These are phyloP conservation scores for Parthenolecanium corni DNA, from an alignment of 2,888 invertebrate genomes.

Conservation along the genomic window DNA sequence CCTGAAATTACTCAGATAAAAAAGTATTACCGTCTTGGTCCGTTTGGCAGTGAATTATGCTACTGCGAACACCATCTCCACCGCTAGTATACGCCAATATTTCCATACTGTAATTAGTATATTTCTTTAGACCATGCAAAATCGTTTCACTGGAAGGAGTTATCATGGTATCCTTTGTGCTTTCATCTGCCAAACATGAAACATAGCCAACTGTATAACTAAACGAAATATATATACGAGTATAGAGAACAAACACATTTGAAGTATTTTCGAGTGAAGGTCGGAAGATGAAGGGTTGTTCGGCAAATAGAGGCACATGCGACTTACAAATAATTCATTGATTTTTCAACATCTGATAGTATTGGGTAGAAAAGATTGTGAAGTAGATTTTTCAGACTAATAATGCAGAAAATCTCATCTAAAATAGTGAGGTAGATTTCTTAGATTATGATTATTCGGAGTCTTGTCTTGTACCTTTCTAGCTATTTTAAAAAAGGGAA, in stretches of 20 bases:
- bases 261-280: too few relatives aligned
- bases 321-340: background rate
- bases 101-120: slow-evolving; percentile 94
- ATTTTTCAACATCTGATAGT: background rate
- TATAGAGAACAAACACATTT: too few relatives aligned
- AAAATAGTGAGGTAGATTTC: too few relatives aligned
- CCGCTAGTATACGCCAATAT: slow-evolving; percentile 88
- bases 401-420: too few relatives aligned
- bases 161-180: slow-evolving; percentile 79
- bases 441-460: too few relatives aligned
- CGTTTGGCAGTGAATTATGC: slow-evolving; percentile 82
- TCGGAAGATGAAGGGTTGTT: background rate
- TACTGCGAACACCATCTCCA: slow-evolving; percentile 82
- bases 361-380: too few relatives aligned
- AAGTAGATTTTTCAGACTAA: too few relatives aligned
- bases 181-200: slow-evolving; percentile 54
- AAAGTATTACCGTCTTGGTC: slow-evolving; percentile 73
- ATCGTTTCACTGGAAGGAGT: slow-evolving; percentile 87
- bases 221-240: too few relatives aligned
- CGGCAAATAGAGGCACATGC: background rate
- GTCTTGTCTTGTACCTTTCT: too few relatives aligned
- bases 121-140: slow-evolving; percentile 84
- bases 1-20: background rate
- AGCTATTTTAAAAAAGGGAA: too few relatives aligned
- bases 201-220: slow-evolving; percentile 3